Conservation (phyloP, 2,797 vertebrate species). For the Gephyroberyx darwinii region DNA sequence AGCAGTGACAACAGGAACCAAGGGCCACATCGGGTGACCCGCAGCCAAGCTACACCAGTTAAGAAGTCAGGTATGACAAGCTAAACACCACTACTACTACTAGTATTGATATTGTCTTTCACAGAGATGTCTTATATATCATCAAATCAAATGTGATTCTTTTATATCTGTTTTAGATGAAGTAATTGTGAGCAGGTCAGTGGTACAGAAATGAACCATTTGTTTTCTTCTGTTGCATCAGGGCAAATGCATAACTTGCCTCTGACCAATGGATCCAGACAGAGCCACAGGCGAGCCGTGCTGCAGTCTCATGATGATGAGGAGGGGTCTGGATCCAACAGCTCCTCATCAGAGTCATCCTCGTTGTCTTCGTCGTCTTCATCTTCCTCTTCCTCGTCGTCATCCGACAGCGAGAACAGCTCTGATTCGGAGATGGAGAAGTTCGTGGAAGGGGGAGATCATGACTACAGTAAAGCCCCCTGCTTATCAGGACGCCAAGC, state of each 20-base stretch:
- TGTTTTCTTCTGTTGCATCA: constrained; percentile 48
- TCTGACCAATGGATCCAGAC: constrained; percentile 85
- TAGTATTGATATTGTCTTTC: not conserved
- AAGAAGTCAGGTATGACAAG: constrained; percentile 79
- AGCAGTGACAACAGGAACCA: constrained; percentile 77
- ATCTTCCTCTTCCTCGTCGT: constrained; percentile 81
- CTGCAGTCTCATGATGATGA: constrained; percentile 76
- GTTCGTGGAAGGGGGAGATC: constrained; percentile 93
- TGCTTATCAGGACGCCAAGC: constrained; percentile 71
- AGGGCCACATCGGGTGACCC: constrained; percentile 79
- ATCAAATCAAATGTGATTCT: not conserved
- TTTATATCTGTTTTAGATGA: no score
- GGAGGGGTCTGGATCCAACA: constrained; percentile 77
- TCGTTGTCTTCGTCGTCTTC: constrained; percentile 75
- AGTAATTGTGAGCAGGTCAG: not conserved
- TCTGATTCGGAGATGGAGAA: constrained; percentile 88
- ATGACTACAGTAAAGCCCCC: constrained; percentile 96
- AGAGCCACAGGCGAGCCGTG: constrained; percentile 51
- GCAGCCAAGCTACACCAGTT: constrained; percentile 82
- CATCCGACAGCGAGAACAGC: constrained; percentile 85
- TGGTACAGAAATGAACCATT: not conserved
- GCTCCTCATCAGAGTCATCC: constrained; percentile 78
- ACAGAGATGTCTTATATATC: no score
- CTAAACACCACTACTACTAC: no score
- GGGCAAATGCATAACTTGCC: constrained; percentile 74